phyloP scores from a whole-genome alignment of 1,140 invertebrate species.

The Gyrodactylus salaris region DNA sequence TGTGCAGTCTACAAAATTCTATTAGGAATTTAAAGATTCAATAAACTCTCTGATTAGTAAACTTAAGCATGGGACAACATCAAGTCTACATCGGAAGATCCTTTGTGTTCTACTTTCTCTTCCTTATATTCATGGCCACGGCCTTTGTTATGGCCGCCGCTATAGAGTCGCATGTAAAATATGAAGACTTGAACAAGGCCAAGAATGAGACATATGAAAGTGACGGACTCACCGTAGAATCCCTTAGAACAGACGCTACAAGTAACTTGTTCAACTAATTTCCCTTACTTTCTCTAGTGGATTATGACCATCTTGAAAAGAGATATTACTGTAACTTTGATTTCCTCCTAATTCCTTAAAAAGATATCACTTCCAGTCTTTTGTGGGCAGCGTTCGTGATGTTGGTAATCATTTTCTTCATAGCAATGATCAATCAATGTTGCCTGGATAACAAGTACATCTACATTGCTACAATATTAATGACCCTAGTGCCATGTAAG shows the following conservation, averaged over 20 bases:
- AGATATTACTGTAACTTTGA: neutral
- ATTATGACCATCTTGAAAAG: neutral
- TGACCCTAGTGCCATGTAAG: neutral
- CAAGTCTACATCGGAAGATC: neutral
- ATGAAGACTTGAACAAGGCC: neutral
- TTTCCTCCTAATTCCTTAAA: neutral
- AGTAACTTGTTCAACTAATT: neutral
- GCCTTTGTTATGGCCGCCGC: neutral
- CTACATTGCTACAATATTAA: neutral
- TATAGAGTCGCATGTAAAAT: neutral
- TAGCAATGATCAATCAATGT: neutral
- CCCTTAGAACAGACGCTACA: neutral
- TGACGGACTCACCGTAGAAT: neutral
- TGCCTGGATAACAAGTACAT: neutral
- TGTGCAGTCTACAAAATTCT: neutral
- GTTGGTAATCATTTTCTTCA: neutral
- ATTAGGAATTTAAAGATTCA: neutral
- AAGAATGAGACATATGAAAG: neutral
- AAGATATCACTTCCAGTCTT: neutral
- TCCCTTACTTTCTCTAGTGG: neutral
- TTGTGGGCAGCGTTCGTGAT: neutral
- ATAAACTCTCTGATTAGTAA: neutral
- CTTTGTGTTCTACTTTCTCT: neutral
- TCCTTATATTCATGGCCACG: neutral
- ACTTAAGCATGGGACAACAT: neutral